phyloP scores from a whole-genome alignment of 2,797 vertebrate genomes.

The Clarias platycephalus region DNA sequence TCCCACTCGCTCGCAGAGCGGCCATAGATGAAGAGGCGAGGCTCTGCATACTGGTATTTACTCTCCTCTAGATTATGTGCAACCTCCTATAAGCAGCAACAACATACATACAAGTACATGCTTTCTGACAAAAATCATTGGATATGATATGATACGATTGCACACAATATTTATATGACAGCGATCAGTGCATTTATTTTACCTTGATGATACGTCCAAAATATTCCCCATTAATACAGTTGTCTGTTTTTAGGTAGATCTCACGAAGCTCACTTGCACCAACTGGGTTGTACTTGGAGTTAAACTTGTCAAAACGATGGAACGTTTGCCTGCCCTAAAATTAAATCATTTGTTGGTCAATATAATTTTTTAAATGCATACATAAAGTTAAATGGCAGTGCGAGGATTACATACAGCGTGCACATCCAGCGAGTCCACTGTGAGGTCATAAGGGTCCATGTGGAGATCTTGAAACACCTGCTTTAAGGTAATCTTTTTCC shows the following conservation, averaged over 20 bases:
- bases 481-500: conserved; percentile 82
- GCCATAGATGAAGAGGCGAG: conserved; percentile 94
- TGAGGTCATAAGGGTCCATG: conserved; percentile 95
- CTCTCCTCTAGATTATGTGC: conserved; percentile 88
- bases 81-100: conserved; percentile 80
- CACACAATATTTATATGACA: background rate
- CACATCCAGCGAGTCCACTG: conserved; percentile 94
- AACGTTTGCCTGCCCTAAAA: conserved; percentile 92
- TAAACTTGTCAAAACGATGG: conserved; percentile 98
- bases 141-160: background rate
- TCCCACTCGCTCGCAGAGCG: conserved; percentile 85
- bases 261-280: conserved; percentile 94
- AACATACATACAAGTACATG: background rate
- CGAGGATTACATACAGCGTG: conserved; percentile 82
- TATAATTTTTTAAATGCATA: background rate
- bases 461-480: conserved; percentile 86
- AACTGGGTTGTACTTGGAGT: conserved; percentile 97
- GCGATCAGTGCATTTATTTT: conserved; percentile 23
- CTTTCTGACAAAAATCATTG: background rate
- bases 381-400: background rate
- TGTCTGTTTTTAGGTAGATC: conserved; percentile 93
- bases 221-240: conserved; percentile 91
- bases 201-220: conserved; percentile 97
- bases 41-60: conserved; percentile 94
- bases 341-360: background rate